These are phyloP conservation scores for Melanotaenia trifasciata DNA, from an alignment of 2,797 vertebrate species.

Conservation along the genomic window DNA sequence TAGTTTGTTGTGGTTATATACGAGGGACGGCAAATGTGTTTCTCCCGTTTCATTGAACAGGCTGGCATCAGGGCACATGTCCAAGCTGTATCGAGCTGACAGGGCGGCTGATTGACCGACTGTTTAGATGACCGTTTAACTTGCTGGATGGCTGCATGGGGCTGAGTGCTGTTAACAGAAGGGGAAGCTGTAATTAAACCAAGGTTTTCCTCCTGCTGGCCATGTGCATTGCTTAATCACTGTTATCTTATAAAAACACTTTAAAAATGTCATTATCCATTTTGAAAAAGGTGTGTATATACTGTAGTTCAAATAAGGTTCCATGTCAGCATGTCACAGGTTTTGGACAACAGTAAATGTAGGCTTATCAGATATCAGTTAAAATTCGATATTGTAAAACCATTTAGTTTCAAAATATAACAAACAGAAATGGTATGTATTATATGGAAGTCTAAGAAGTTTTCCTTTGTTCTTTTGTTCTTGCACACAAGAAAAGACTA, in stretches of 20 bases:
- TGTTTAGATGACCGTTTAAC: slow-evolving; percentile 64
- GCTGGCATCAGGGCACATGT: slow-evolving; percentile 50
- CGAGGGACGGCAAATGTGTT: slow-evolving; percentile 31
- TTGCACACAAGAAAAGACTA: background rate
- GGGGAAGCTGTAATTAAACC: slow-evolving; percentile 73
- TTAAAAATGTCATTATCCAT: slow-evolving; percentile 43
- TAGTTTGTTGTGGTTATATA: slow-evolving; percentile 17
- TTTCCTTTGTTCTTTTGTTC: background rate
- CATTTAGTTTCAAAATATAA: background rate
- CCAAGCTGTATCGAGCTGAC: slow-evolving; percentile 59
- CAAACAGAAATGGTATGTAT: background rate
- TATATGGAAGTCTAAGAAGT: background rate
- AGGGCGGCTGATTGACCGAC: slow-evolving; percentile 65
- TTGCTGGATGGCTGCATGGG: slow-evolving; percentile 60
- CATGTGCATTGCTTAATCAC: slow-evolving; percentile 45
- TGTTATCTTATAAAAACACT: slow-evolving; percentile 50
- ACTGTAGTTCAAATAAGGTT: background rate
- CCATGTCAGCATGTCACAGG: background rate
- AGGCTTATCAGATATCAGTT: slow-evolving; percentile 9
- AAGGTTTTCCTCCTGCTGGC: slow-evolving; percentile 56
- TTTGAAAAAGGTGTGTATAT: slow-evolving; percentile 18
- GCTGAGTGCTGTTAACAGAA: slow-evolving; percentile 60
- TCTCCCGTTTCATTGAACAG: slow-evolving; percentile 46
- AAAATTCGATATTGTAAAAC: background rate
- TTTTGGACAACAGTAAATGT: background rate